A percentile compares a stretch with the other conserved stretches of the same genome.
These are phyloP conservation scores for Drosophila pruinosa DNA, from an alignment of 1,140 invertebrate species.

Conservation along the genomic window DNA sequence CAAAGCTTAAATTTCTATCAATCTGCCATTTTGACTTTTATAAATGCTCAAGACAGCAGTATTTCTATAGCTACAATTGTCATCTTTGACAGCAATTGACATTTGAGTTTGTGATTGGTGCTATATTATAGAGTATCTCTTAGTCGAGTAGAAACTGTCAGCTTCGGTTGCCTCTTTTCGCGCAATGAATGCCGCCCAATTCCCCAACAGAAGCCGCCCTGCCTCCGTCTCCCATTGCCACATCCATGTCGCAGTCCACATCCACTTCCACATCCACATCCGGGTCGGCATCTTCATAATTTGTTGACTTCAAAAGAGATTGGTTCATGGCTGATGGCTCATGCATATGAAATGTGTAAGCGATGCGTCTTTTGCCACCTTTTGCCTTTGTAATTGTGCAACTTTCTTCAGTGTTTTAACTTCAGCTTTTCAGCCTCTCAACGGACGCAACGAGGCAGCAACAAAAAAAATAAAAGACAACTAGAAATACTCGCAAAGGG, in stretches of 20 bases:
- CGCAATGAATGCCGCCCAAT: conserved; percentile 61
- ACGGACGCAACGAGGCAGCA: conserved; percentile 9
- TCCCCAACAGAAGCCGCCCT: conserved; percentile 21
- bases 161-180: not conserved
- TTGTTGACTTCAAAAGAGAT: conserved; percentile 62
- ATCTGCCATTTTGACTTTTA: no score
- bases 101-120: no score
- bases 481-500: conserved; percentile 34
- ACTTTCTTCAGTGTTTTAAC: conserved; percentile 43
- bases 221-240: not conserved
- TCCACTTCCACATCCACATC: not conserved
- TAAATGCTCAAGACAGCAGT: no score
- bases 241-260: not conserved
- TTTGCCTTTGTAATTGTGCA: conserved; percentile 74
- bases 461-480: conserved; percentile 1
- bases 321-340: conserved; percentile 47
- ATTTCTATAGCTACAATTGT: no score
- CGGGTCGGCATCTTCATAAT: conserved; percentile 22
- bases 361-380: conserved; percentile 32
- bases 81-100: no score
- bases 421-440: conserved; percentile 2
- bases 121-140: not conserved
- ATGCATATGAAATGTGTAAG: conserved; percentile 62
- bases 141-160: not conserved
- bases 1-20: no score